Evolutionary conservation across 2,113 vertebrate species (phyloP).

Genomic region (Crotalus tigris): DNA sequence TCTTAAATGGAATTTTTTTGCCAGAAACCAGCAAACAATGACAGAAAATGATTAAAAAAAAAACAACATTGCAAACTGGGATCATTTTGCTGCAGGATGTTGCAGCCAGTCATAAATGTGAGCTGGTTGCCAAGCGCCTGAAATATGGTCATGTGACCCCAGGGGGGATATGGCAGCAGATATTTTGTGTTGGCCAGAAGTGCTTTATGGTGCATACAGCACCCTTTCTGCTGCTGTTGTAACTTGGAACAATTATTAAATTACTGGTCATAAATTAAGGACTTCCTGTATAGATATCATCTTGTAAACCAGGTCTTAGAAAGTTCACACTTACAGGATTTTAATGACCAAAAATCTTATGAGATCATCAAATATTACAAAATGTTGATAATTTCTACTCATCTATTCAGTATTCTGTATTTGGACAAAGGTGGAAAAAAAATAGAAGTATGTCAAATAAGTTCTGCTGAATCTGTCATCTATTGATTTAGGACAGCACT

Average conservation of each 20-base stretch:
- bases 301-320: not conserved
- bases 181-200: not conserved
- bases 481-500: not conserved
- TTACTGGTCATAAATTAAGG: not conserved
- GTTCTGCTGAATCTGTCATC: not conserved
- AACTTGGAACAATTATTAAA: not conserved
- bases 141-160: not conserved
- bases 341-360: not conserved
- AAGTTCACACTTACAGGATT: not conserved
- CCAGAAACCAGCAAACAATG: not conserved
- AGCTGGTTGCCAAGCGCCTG: not conserved
- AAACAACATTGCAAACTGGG: not conserved
- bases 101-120: not conserved
- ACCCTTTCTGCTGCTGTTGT: not conserved
- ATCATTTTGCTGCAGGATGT: not conserved
- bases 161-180: not conserved
- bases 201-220: not conserved
- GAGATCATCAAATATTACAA: not conserved
- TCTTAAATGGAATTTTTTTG: not conserved
- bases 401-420: not conserved
- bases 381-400: not conserved
- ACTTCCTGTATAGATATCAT: not conserved
- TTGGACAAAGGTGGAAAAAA: not conserved
- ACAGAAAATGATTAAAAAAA: not conserved
- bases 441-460: not conserved